Conservation (phyloP, 2,113 vertebrate species). For the Macquaria australasica region DNA sequence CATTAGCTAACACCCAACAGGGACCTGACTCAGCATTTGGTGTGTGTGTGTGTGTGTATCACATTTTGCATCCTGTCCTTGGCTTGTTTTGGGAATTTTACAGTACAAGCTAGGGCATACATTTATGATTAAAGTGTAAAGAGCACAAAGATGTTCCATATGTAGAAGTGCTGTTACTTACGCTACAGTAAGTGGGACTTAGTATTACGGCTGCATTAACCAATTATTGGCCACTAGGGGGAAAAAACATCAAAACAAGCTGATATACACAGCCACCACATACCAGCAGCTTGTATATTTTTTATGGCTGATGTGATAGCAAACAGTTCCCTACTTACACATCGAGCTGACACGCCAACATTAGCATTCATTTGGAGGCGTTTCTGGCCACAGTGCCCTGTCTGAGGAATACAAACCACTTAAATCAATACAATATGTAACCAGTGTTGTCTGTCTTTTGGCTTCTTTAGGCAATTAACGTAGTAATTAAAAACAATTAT, state of each 20-base stretch:
- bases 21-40: conserved; percentile 76
- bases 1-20: conserved; percentile 76
- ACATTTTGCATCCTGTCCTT: conserved; percentile 46
- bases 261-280: neutral
- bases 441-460: neutral
- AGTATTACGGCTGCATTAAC: neutral
- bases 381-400: neutral
- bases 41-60: conserved; percentile 27
- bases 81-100: conserved; percentile 40
- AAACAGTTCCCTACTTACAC: neutral
- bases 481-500: too few relatives aligned
- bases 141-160: neutral
- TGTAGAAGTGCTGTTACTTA: neutral
- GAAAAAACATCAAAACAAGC: neutral
- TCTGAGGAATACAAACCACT: neutral
- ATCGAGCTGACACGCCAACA: neutral
- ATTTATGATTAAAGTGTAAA: conserved; percentile 16
- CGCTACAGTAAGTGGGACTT: neutral
- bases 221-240: conserved; percentile 1
- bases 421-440: neutral
- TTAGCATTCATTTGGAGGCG: neutral
- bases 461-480: neutral
- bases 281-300: neutral
- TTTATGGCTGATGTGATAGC: neutral
- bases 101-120: conserved; percentile 1